Conservation (phyloP, 2,113 vertebrate genomes). For the Chamaea fasciata region DNA sequence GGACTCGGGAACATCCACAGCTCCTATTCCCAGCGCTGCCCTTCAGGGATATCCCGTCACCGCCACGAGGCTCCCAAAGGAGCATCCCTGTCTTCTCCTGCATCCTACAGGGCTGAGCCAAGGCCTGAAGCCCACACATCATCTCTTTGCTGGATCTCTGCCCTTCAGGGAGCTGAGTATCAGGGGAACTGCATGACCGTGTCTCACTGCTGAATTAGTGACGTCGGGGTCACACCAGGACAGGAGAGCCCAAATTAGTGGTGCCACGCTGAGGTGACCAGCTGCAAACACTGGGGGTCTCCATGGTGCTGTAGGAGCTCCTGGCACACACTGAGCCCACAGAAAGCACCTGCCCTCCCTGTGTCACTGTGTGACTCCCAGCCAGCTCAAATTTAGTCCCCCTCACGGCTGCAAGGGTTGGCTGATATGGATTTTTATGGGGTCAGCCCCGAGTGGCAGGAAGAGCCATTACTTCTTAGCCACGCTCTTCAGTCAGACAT, state of each 20-base stretch:
- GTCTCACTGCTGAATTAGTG: neutral
- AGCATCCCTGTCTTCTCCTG: neutral
- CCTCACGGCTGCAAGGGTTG: neutral
- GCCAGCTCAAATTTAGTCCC: neutral
- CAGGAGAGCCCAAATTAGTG: fast-evolving
- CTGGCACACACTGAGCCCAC: fast-evolving
- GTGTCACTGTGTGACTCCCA: fast-evolving
- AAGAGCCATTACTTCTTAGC: neutral
- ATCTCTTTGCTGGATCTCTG: neutral
- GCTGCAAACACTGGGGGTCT: neutral
- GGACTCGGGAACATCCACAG: neutral
- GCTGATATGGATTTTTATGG: neutral
- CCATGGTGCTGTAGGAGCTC: neutral
- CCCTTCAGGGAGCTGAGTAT: neutral
- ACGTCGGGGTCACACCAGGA: fast-evolving
- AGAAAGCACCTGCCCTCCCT: neutral
- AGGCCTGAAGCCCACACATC: neutral
- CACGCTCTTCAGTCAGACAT: neutral
- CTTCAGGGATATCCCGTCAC: neutral
- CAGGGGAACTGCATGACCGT: fast-evolving
- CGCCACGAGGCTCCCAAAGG: neutral
- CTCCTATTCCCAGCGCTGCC: neutral
- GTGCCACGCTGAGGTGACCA: neutral
- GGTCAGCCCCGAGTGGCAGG: neutral
- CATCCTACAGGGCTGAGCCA: neutral